Percentiles rank a stretch among this genome's conserved stretches.
These are phyloP conservation scores for Vollenhovia emeryi DNA, from an alignment of 1,140 invertebrate genomes.

Conservation along the genomic window DNA sequence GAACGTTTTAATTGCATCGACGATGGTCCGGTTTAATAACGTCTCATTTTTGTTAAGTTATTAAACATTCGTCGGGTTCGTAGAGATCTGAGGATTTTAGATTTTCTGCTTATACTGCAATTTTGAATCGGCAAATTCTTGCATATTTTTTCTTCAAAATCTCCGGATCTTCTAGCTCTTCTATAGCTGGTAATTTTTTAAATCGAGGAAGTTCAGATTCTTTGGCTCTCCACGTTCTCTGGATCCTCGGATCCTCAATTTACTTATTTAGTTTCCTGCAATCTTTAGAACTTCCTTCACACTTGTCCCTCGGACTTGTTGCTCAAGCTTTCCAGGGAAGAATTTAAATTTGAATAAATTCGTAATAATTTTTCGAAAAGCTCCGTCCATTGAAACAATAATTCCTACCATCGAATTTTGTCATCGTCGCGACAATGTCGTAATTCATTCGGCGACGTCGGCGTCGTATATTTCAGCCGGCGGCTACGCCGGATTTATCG, in stretches of 20 bases:
- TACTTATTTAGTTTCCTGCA: background rate
- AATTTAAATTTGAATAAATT: background rate
- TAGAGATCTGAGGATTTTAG: background rate
- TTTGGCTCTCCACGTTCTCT: background rate
- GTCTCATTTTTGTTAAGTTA: no score
- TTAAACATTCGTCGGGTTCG: no score
- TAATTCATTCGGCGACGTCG: constrained; percentile 37
- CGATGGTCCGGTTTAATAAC: background rate
- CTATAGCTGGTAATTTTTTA: background rate
- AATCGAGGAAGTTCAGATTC: background rate
- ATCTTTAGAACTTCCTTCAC: background rate
- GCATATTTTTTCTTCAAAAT: background rate
- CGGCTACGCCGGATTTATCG: constrained; percentile 61
- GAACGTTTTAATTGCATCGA: background rate
- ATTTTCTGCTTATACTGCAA: background rate
- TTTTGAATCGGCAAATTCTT: background rate
- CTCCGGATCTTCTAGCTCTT: background rate
- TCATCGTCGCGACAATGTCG: constrained; percentile 9
- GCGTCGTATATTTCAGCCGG: constrained; percentile 42
- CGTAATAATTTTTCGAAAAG: constrained; percentile 3
- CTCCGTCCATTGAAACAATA: background rate
- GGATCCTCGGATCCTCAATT: background rate
- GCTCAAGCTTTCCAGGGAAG: background rate
- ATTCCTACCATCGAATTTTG: constrained; percentile 8
- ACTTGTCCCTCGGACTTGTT: background rate